Evolutionary conservation across 2,797 vertebrate species (phyloP).

Genomic region (Premnoplex brunnescens): DNA sequence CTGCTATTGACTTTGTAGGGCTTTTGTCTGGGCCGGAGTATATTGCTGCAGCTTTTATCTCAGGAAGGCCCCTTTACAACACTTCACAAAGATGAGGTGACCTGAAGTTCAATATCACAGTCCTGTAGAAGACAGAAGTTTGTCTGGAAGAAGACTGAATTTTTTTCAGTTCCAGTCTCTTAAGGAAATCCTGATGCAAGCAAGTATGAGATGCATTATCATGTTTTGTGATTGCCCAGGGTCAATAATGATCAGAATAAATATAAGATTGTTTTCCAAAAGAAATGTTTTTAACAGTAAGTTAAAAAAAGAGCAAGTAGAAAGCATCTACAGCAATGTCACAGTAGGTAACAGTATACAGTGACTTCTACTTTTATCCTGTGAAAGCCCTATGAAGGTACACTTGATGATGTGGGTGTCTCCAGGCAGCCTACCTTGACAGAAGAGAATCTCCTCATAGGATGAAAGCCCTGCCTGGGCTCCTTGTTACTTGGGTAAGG

Average conservation of each 20-base stretch:
- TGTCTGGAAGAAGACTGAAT: background rate
- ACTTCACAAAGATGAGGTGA: background rate
- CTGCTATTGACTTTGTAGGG: background rate
- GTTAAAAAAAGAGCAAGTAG: background rate
- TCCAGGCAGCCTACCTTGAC: background rate
- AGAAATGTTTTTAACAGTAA: background rate
- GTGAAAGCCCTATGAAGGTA: background rate
- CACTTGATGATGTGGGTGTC: background rate
- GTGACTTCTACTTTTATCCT: background rate
- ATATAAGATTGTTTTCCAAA: background rate
- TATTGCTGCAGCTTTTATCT: background rate
- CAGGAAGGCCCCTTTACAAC: background rate
- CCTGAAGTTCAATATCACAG: background rate
- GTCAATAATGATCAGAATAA: background rate
- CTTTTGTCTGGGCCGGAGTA: background rate
- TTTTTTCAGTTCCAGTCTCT: background rate
- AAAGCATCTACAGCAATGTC: background rate
- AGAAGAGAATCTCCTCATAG: rapidly evolving
- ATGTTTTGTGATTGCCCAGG: background rate
- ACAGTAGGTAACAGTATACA: background rate
- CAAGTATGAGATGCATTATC: background rate
- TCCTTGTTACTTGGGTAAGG: background rate
- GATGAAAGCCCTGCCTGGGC: background rate
- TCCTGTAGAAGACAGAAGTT: background rate
- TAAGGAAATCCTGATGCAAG: background rate